Conservation (phyloP, 2,888 invertebrate species). For the Drosophila borborema region DNA sequence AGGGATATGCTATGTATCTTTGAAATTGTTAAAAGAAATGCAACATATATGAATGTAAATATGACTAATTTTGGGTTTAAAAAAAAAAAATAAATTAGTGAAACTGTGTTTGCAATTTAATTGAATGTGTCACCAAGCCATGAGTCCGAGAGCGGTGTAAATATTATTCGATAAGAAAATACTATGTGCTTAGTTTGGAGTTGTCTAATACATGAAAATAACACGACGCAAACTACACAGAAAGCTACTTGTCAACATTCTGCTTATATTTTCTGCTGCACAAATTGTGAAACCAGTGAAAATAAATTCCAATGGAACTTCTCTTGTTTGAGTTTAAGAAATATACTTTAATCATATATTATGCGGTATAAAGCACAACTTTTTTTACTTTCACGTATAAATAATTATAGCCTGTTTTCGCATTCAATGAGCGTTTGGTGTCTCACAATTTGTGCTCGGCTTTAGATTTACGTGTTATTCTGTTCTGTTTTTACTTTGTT, state of each 20-base stretch:
- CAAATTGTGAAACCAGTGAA: background rate
- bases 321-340: background rate
- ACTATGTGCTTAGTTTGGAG: no score
- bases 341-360: background rate
- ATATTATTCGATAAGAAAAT: background rate
- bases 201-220: background rate
- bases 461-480: background rate
- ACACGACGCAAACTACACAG: background rate
- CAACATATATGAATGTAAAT: background rate
- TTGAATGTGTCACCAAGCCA: no score
- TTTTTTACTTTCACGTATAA: background rate
- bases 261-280: background rate
- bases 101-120: background rate
- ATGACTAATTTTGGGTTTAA: background rate
- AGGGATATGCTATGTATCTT: background rate
- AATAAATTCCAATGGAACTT: background rate
- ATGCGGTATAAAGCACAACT: background rate
- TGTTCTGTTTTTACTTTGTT: background rate
- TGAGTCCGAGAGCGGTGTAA: background rate
- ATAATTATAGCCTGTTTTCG: background rate
- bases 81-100: background rate
- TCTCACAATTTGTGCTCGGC: background rate
- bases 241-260: background rate
- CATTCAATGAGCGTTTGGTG: background rate
- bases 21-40: background rate